Base-by-base conservation (phyloP, 2,888 invertebrate genomes). In the Timema podura region DNA sequence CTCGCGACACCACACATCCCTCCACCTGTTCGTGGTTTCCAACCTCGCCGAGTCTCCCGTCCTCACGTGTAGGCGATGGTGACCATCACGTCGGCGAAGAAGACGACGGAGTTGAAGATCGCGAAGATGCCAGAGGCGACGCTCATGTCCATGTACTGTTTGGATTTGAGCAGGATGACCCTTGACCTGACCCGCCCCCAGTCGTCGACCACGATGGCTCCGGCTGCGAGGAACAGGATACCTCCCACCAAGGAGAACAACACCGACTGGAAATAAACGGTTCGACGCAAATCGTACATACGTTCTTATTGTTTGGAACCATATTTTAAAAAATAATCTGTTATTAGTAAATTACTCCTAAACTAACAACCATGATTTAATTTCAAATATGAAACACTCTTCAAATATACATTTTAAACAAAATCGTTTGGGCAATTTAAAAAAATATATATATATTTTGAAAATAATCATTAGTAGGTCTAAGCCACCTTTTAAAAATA, bases 121-220 rank as follows among this genome's bases (percentile, higher is more conserved):
- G 89, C 84, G 76, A 89, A 88, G 49, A 89, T 84, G 46, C 88
- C 86, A 1, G 88, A 87, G 2, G 88, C 84, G 73, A 88, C 85
- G 76, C 90, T 82, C 80, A 90, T 87, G 76, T 89, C 88, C 81
- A 89, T 85, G 76, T 89, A 86, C 77, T 86, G 85, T 77, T 89
- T 88, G 78, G 89, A 87, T 74, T 86, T 86, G 74, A 86, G 84
- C 69, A 82, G 79, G 71, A 83, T 81, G 74, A 83, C 82, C 75
- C 82, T 83, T 73, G 73, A 72, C 70, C 81, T 81, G 66, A 45
- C 80, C 75, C 46, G 78, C 76, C 68, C 76, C 83, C 83, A 83
- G 71, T 81, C 82, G 73, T 82, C 85, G 73, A 89, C 85, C 69
- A 90, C 85, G 70, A 91, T 83, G 73, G 86, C 86, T 48, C 87